These are phyloP conservation scores for Sogatella furcifera DNA, from an alignment of 1,140 invertebrate species.

Conservation along the genomic window DNA sequence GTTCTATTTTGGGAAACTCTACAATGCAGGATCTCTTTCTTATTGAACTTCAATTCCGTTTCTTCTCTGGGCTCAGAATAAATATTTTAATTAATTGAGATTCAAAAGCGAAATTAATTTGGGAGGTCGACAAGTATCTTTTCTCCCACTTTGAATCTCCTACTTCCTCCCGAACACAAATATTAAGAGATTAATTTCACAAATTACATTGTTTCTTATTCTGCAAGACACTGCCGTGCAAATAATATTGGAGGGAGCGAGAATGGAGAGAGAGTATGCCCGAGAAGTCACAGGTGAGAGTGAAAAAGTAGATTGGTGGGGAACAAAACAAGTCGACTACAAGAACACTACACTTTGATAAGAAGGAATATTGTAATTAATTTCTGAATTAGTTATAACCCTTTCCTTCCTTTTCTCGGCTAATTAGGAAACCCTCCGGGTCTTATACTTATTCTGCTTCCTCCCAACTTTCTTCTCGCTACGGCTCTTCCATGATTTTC, in stretches of 20 bases:
- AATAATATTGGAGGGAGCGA: background rate
- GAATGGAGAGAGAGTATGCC: background rate
- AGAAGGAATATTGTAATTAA: slow-evolving; percentile 2
- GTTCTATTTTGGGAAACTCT: no score
- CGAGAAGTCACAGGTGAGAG: background rate
- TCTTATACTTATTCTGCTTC: background rate
- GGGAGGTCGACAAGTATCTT: no score
- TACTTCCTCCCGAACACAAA: no score
- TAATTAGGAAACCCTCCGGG: background rate
- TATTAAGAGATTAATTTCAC: background rate
- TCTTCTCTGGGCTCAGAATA: no score
- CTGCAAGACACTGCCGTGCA: background rate
- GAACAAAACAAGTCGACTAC: background rate
- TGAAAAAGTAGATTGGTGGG: background rate
- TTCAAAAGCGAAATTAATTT: no score
- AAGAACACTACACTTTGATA: background rate
- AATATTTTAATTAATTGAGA: no score
- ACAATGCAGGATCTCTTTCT: no score
- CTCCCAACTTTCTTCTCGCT: no score
- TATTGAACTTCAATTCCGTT: no score
- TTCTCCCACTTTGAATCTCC: no score
- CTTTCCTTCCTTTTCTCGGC: background rate
- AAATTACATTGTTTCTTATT: slow-evolving; percentile 1
- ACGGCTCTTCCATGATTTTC: no score
- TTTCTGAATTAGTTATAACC: slow-evolving; percentile 4